Base-by-base conservation (phyloP, 1,140 invertebrate genomes). In the Leptopilina boulardi region DNA sequence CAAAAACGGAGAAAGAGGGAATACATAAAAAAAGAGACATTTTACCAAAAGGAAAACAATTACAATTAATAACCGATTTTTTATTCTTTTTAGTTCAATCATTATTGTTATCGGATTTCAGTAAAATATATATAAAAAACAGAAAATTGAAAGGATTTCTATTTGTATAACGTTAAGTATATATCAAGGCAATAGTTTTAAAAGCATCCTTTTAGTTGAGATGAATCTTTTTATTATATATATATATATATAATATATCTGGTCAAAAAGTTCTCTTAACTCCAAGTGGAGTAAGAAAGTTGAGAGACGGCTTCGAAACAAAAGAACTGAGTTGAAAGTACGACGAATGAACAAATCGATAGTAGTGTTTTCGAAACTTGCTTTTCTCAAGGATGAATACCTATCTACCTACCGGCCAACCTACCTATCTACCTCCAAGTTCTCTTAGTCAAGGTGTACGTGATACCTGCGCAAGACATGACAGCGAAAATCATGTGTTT, bases 301-400 rank as follows among this genome's bases (percentile, higher is more conserved):
- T 66, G 59, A 66, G 54, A 59, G 59, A 66, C 23, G 26, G 59
- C 59, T 66, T 66, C 2, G 59, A 30, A 30, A 66, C 59, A 66
- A 66, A 66, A 66, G 59, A 30, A n/a, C 26, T 66, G 26, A 66
- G 59, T 66, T 66, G 59, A 66, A 66, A 66, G 59, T 66, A 66
- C 59, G 59, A 66, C 59, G 59, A 66, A 66, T 66, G 59, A n/a
- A 26, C 59, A 34, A 30, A 66, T 66, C 59, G 59, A 66, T 66
- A 66, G 59, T n/a, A n/a, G 59, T 66, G 59, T 66, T 66, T 66
- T 66, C 59, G 23, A 66, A 66, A 66, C 59, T 30, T 66, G 23
- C 59, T 66, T 66, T 26, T 30, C 23, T 66, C 59, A 66, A 66
- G 59, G 59, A 66, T 34, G 59, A 23, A 66, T 66, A 30, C 59